Conservation (phyloP, 1,140 invertebrate species). For the Zaprionus africanus region DNA sequence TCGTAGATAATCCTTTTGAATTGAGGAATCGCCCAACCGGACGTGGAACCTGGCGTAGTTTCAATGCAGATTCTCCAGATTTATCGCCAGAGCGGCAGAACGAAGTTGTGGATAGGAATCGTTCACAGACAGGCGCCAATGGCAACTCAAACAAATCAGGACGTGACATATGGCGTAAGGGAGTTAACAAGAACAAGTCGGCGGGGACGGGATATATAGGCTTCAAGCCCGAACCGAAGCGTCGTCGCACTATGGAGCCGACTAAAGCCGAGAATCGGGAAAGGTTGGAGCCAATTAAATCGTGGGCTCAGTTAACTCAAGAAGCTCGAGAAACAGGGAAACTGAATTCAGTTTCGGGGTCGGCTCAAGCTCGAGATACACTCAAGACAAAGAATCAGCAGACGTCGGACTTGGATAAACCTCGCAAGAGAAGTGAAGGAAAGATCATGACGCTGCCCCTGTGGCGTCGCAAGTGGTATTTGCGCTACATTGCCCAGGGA, state of each 20-base stretch:
- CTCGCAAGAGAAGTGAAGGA: not conserved
- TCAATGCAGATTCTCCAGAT: not conserved
- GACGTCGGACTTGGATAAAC: too few relatives aligned
- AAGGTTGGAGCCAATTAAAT: not conserved
- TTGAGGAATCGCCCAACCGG: too few relatives aligned
- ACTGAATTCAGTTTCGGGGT: too few relatives aligned
- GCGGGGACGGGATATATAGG: too few relatives aligned
- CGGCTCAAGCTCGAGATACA: too few relatives aligned
- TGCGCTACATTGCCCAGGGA: constrained; percentile 16
- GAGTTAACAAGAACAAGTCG: not conserved
- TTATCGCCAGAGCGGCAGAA: not conserved
- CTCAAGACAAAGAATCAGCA: too few relatives aligned
- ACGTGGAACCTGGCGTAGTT: not conserved
- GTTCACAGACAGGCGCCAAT: not conserved
- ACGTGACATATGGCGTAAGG: not conserved
- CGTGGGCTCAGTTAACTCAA: not conserved
- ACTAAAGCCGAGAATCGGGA: not conserved
- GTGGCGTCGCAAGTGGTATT: constrained; percentile 28
- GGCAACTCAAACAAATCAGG: not conserved
- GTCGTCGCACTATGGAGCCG: not conserved
- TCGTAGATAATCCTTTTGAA: not conserved
- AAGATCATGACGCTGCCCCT: not conserved
- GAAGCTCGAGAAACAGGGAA: too few relatives aligned
- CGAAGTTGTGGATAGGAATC: not conserved
- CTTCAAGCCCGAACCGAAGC: not conserved